Conservation (phyloP, 2,797 vertebrate species). For the Anniella stebbinsi region DNA sequence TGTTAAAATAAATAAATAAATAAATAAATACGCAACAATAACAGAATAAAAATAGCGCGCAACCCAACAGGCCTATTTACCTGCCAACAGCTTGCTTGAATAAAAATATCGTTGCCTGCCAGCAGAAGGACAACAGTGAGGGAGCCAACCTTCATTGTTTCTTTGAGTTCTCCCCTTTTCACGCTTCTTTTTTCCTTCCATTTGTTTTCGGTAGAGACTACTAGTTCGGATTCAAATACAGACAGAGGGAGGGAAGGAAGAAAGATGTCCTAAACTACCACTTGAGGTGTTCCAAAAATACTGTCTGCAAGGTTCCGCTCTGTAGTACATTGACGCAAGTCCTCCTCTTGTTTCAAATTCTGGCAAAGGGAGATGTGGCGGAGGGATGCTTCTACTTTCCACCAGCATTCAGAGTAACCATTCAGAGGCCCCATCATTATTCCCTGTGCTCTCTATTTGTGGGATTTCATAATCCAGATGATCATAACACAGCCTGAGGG, state of each 20-base stretch:
- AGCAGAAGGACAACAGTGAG: too few relatives aligned
- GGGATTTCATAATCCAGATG: neutral
- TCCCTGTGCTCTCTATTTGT: neutral
- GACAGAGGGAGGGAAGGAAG: neutral
- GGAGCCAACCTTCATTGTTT: conserved; percentile 5
- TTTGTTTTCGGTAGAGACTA: neutral
- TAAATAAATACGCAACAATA: too few relatives aligned
- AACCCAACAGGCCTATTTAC: too few relatives aligned
- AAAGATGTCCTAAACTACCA: neutral
- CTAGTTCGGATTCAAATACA: neutral
- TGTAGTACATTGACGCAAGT: neutral
- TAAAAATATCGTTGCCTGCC: too few relatives aligned
- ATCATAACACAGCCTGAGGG: neutral
- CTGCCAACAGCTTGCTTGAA: too few relatives aligned
- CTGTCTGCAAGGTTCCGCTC: neutral
- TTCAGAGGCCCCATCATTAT: too few relatives aligned
- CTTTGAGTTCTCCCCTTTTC: conserved; percentile 4
- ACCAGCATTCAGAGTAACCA: neutral
- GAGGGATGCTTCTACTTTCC: neutral
- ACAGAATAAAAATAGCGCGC: too few relatives aligned
- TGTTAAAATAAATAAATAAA: too few relatives aligned
- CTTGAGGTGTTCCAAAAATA: neutral
- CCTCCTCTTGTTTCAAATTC: neutral
- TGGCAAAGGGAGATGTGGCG: neutral
- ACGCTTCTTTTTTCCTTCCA: neutral